Evolutionary conservation across 2,797 vertebrate species (phyloP), one percentile per base, ranked within the genome.

Genomic region (Apogon talboti): DNA sequence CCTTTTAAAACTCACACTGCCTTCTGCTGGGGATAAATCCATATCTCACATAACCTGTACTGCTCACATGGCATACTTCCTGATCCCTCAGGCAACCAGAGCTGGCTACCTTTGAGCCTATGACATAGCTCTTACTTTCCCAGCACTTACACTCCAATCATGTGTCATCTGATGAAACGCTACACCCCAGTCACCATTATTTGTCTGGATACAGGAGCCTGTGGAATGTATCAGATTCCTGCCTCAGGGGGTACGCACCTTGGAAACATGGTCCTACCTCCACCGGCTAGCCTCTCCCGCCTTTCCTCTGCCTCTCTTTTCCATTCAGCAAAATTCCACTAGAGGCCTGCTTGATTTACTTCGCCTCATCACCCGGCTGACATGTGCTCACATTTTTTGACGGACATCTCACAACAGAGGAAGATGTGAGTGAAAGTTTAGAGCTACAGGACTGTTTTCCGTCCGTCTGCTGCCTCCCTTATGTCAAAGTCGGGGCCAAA

Each of bases 211-310:
- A 91, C 69, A 75, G 83, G 82, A 92, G 83, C 87, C 83, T 79
- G 55, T 89, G 91, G 91, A 93, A 93, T 89, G 89, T 89, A 93
- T 91, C 81, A 2, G 82, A 91, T 93, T 91, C 87, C 87, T 87
- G 87, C 90, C 88, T 84, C 71, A 2, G 85, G 88, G 85, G 80
- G 77, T 74, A 66, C 63, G 86, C 79, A 90, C 84, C 84, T 91
- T 81, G 82, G 87, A 90, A 91, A 91, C 82, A 69, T 18, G 40
- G 88, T 70, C 75, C 66, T 79, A 87, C 80, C 84, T 89, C 76
- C 69, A 76, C 46, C 35, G 41, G 65, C 68, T 56, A 28, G 61
- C 74, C 79, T 79, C 71, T 72, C 76, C 72, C 56, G 45, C 62
- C 62, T 51, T 33, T 21, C n/a, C 57, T 14, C 54, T 40, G 21